Percentiles rank a stretch among this genome's conserved stretches.
These are phyloP conservation scores for Tetranychus cinnabarinus DNA, from an alignment of 1,140 invertebrate genomes.

Conservation along the genomic window DNA sequence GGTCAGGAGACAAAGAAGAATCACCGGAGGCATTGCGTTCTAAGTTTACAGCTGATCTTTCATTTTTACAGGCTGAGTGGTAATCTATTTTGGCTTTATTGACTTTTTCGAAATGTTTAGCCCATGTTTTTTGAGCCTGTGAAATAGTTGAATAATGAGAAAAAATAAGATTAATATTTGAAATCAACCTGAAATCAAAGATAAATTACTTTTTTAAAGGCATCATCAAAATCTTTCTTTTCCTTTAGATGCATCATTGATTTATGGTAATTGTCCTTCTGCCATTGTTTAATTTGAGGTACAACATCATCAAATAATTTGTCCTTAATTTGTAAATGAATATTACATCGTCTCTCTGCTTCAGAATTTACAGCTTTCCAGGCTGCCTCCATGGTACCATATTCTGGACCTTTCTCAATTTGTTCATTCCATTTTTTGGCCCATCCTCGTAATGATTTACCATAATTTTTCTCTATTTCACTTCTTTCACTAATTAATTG, in stretches of 20 bases:
- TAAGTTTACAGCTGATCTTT: slow-evolving; percentile 81
- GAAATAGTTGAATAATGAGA: background rate
- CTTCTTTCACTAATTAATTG: slow-evolving; percentile 66
- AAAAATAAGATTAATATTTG: background rate
- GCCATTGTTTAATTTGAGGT: slow-evolving; percentile 74
- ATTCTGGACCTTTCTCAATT: slow-evolving; percentile 82
- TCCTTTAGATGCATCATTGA: slow-evolving; percentile 89
- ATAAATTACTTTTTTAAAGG: slow-evolving; percentile 56
- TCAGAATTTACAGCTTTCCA: slow-evolving; percentile 83
- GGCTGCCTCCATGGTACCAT: slow-evolving; percentile 83
- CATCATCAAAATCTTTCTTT: slow-evolving; percentile 88
- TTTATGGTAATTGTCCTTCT: slow-evolving; percentile 92
- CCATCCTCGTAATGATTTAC: slow-evolving; percentile 75
- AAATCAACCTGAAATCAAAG: background rate
- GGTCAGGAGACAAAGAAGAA: slow-evolving; percentile 75
- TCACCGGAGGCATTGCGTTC: slow-evolving; percentile 83
- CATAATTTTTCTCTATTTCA: slow-evolving; percentile 88
- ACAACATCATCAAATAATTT: slow-evolving; percentile 70
- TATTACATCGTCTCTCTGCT: slow-evolving; percentile 64
- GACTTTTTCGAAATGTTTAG: slow-evolving; percentile 71
- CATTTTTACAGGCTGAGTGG: slow-evolving; percentile 83
- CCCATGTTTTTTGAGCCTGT: slow-evolving; percentile 84
- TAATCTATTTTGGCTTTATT: slow-evolving; percentile 79
- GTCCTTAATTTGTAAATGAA: slow-evolving; percentile 69
- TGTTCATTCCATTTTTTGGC: slow-evolving; percentile 93